These are phyloP conservation scores for Carterocephalus palaemon DNA, from an alignment of 2,888 invertebrate genomes.

Conservation along the genomic window DNA sequence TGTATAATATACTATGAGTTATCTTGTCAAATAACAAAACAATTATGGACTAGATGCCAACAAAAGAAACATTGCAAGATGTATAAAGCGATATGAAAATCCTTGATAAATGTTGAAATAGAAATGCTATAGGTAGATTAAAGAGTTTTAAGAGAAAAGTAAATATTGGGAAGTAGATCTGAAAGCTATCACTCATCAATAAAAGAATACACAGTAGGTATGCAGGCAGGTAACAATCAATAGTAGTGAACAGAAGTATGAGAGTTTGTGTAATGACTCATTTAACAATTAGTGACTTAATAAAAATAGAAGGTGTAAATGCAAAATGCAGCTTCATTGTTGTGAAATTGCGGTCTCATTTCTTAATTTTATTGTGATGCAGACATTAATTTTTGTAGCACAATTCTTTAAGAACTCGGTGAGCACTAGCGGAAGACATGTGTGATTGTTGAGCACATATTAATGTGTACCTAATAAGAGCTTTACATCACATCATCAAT, in stretches of 20 bases:
- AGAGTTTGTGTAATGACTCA: constrained; percentile 13
- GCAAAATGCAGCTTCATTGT: constrained; percentile 15
- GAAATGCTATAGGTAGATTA: no score
- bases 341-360: constrained; percentile 16
- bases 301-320: constrained; percentile 14
- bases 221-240: not conserved
- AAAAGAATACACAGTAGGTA: no score
- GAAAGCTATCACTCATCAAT: no score
- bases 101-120: not conserved
- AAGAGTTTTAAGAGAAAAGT: no score
- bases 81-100: constrained; percentile 6
- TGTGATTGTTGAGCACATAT: constrained; percentile 41
- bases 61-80: constrained; percentile 33
- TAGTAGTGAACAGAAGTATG: constrained; percentile 5
- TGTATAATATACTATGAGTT: not conserved
- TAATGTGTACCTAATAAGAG: constrained; percentile 4
- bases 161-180: no score
- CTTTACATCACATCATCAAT: constrained; percentile 11
- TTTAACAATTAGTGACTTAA: constrained; percentile 19
- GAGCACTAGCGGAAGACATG: constrained; percentile 65
- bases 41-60: constrained; percentile 54
- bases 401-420: constrained; percentile 29
- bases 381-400: constrained; percentile 11
- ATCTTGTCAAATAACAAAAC: constrained; percentile 36
- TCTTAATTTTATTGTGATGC: constrained; percentile 15